These are phyloP conservation scores for Atractosteus spatula DNA, from an alignment of 2,113 vertebrate species.

Conservation along the genomic window DNA sequence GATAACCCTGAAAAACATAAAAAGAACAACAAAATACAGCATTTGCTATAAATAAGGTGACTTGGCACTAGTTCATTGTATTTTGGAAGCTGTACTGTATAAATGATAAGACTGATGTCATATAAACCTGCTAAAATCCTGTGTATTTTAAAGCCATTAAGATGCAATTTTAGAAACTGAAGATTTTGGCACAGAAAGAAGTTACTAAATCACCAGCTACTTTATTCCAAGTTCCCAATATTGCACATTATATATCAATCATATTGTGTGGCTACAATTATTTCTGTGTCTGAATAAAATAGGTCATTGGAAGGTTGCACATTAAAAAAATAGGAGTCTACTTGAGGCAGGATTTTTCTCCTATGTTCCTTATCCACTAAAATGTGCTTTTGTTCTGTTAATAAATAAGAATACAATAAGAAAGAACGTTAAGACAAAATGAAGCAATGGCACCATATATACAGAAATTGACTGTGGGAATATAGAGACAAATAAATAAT, in stretches of 20 bases:
- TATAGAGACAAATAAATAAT: no score
- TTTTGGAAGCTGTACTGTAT: background rate
- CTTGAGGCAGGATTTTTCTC: background rate
- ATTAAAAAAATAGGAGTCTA: no score
- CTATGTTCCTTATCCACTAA: background rate
- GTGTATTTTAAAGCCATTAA: background rate
- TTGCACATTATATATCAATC: no score
- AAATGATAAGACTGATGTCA: background rate
- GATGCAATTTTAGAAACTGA: background rate
- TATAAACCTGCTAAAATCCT: background rate
- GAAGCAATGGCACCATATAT: no score
- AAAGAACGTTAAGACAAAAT: no score
- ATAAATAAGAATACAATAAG: no score
- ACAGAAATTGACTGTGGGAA: no score
- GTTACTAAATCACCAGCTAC: background rate
- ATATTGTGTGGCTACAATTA: no score
- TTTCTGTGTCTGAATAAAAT: no score
- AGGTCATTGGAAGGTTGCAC: no score
- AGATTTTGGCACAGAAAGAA: background rate
- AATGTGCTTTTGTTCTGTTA: no score
- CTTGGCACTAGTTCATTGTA: background rate
- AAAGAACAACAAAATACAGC: background rate
- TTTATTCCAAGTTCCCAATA: background rate
- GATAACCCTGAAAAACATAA: background rate
- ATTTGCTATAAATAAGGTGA: background rate